Base-by-base conservation (phyloP, 2,113 vertebrate species). In the Amphiprion ocellaris region DNA sequence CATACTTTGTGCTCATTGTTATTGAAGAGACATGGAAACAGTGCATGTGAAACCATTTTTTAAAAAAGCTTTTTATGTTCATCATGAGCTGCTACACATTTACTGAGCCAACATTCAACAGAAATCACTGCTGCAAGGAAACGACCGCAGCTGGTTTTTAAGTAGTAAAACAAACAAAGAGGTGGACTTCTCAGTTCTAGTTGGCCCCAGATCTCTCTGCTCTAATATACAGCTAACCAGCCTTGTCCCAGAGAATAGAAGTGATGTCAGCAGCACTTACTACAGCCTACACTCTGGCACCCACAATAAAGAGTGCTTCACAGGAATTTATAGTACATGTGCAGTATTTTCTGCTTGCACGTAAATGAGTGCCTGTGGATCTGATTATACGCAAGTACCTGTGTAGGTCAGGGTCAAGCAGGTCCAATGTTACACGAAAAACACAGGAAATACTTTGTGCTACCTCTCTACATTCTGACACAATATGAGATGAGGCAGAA, bases 221-320 rank as follows among this genome's bases (percentile, higher is more conserved):
- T 72, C 46, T 59, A 74, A 78, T 39, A 74, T 60, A 21, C 79
- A 76, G 82, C 74, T 88, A 89, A 91, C 90, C 89, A 87, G 84
- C 46, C 65, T 5, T 39, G 39, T 82, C 79, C 50, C 52, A 10
- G 37, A 77, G 79, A 85, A 39, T 52, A 71, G 59, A 16, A 33
- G 66, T 59, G 83, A 90, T 74, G 53, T 89, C 85, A 90, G 80
- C 49, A 65, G 53, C 60, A 24, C 21, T 10, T 52, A 19, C 61
- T 52, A 23, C 52, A 77, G 69, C 49, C 46, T 28, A 2, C 2
- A 21, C 71, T 85, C 73, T 59, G 49, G 61, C 49, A 58, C 46
- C 24, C 71, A 90, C 60, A 86, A 93, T 86, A 88, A 92, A 89
- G 85, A 78, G 26, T 21, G 10, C 47, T 62, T 71, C 33, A 44